Evolutionary conservation across 2,113 vertebrate species (phyloP), one percentile per base, ranked within the genome.

Genomic region (Bufo bufo): DNA sequence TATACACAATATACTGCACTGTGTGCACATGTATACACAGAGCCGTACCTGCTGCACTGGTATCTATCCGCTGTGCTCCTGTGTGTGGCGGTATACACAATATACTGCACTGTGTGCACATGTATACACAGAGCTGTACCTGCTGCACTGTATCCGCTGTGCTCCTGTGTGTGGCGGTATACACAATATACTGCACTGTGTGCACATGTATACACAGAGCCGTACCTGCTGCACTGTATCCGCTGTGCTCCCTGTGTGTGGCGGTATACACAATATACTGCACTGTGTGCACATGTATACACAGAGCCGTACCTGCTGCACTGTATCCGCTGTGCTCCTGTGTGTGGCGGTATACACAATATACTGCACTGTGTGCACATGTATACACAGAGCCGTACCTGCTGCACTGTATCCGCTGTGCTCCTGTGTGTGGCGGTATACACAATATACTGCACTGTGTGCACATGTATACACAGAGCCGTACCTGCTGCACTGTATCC

Each of bases 21-120:
- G 54, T 72, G 52, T 82, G 66, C 23, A 84, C 45, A 19, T 45
- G n/a, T 85, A 59, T 75, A 77, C 45, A 63, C 78, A 49, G n/a
- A 7, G 23, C 6, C 52, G n/a, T 74, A 0, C 11, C 50, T 90
- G 80, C 80, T 78, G 47, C 20, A 50, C 0, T 56, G 77, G n/a
- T n/a, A n/a, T n/a, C n/a, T 88, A 47, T 33, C 33, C 33, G 33
- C 33, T 33, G 33, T 83, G 87, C 13, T 83, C 63, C 66, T 82
- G 20, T 74, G 14, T 82, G 79, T 74, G 20, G 45, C 45, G 17
- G 66, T 52, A 19, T 49, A 33, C 10, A 54, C 80, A 43, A 16
- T 82, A 14, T 86, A 50, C 59, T 47, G 74, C 17, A 23, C 1
- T 59, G 54, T 17, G 52, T 82, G 65, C 23, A 72, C n/a, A 17